Base-by-base conservation (phyloP, 2,113 vertebrate genomes). In the Sturnus vulgaris region DNA sequence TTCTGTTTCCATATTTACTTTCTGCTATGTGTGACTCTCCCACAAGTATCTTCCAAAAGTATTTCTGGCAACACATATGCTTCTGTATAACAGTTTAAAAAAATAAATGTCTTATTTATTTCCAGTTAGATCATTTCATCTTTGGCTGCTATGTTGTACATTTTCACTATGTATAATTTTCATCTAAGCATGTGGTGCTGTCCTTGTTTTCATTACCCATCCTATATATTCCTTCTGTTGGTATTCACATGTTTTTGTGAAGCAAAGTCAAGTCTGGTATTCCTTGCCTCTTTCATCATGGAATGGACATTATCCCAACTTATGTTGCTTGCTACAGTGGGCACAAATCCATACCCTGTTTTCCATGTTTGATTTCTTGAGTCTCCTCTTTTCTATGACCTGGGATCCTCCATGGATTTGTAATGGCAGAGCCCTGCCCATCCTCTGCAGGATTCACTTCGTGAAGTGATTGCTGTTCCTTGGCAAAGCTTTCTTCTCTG, bases 51-150 rank as follows among this genome's bases (percentile, higher is more conserved):
- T 91, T 88, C 59, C 65, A 59, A 56, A 93, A 66, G 37, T 70
- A 81, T 61, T 91, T 89, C 73, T 82, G 69, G 87, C 52, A 89
- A 78, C 56, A 27, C 52, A 68, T 66, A 70, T 88, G 69, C 35
- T 88, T 70, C 57, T 77, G 39, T 78, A 16, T 55, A 88, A 77
- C 64, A 81, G 68, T 55, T 86, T 22, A 53, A 40, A 73, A 93
- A 88, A 86, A 68, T 23, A 92, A 71, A 90, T 77, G 24, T 63
- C 47, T 76, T 86, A 39, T 84, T 91, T 92, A 78, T 46, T 96
- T 84, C 47, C 73, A 84, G 44, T 31, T 23, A 84, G 69, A 63
- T 64, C 1, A 60, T 79, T 84, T 87, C 11, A 21, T 71, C 52
- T 89, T 87, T 84, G 61, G 49, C 81, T 79, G 40, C 66, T 73